A percentile compares a stretch with the other conserved stretches of the same genome.
phyloP scores from a whole-genome alignment of 1,140 invertebrate species.

The Megalopta genalis region DNA sequence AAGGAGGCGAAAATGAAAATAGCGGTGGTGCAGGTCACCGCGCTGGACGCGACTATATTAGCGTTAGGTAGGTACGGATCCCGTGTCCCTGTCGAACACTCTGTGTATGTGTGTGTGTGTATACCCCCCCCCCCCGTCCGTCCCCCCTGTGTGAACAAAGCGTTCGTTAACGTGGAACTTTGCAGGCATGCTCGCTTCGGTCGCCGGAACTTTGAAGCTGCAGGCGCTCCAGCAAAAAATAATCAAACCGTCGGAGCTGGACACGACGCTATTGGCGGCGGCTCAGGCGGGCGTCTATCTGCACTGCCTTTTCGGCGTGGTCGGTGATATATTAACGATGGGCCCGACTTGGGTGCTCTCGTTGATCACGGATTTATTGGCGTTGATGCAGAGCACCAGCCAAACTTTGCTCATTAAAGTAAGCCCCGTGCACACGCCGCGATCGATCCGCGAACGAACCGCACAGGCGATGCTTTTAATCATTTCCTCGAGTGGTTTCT shows the following conservation, averaged over 20 bases:
- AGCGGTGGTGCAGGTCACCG: conserved; percentile 78
- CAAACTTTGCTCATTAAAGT: conserved; percentile 87
- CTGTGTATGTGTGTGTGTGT: too few relatives aligned
- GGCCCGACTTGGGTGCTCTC: conserved; percentile 80
- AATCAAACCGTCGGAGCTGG: conserved; percentile 84
- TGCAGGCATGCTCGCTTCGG: conserved; percentile 75
- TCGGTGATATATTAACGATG: conserved; percentile 88
- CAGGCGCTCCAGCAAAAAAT: conserved; percentile 73
- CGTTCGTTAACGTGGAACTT: background rate
- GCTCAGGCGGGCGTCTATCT: conserved; percentile 94
- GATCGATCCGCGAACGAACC: too few relatives aligned
- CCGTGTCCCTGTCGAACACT: background rate
- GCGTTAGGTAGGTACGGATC: conserved; percentile 68
- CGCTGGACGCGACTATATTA: conserved; percentile 72
- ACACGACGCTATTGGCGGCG: conserved; percentile 91
- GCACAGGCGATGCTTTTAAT: too few relatives aligned
- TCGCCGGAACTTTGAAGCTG: conserved; percentile 74
- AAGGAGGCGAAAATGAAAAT: conserved; percentile 85
- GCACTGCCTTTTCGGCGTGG: conserved; percentile 92
- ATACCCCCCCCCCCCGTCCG: too few relatives aligned
- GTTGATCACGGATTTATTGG: conserved; percentile 81
- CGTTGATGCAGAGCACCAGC: conserved; percentile 84
- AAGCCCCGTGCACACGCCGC: too few relatives aligned
- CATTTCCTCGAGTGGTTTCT: background rate
- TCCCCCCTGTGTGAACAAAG: background rate